A percentile compares a stretch with the other conserved stretches of the same genome.
Evolutionary conservation across 2,888 invertebrate genomes (phyloP).

Genomic region (Fragum whitleyi): DNA sequence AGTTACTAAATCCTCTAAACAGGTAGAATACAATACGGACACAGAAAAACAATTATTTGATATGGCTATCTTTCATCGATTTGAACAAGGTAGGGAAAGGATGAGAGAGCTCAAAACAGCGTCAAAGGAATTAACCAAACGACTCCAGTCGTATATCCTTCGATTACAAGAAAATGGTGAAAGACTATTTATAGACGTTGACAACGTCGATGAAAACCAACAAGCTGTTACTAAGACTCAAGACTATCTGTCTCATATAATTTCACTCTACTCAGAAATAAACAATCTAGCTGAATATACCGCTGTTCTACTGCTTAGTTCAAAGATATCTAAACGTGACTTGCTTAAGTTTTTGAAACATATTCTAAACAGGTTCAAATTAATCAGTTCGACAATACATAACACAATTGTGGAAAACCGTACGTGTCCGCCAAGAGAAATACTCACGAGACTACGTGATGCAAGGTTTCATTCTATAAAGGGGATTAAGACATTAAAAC

Average conservation of each 20-base stretch:
- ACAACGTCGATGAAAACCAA: constrained; percentile 18
- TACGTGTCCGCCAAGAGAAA: neutral
- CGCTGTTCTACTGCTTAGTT: constrained; percentile 48
- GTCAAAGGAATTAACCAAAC: constrained; percentile 36
- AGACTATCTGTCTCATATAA: constrained; percentile 53
- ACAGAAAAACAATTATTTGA: constrained; percentile 36
- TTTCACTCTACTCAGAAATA: constrained; percentile 62
- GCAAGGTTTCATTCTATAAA: constrained; percentile 36
- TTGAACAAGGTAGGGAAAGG: constrained; percentile 45
- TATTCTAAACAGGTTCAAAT: neutral
- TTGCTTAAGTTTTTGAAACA: neutral
- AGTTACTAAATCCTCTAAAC: neutral
- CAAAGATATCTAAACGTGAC: neutral
- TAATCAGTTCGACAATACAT: neutral
- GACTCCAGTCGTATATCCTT: constrained; percentile 33
- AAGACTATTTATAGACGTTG: neutral
- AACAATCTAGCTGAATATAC: constrained; percentile 66
- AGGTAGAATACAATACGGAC: neutral
- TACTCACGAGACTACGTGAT: constrained; percentile 39
- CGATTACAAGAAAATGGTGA: neutral
- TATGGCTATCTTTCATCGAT: constrained; percentile 51
- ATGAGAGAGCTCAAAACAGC: constrained; percentile 31
- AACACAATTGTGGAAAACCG: neutral
- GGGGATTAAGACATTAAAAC: constrained; percentile 26
- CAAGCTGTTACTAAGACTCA: constrained; percentile 22